Percentiles rank a stretch among this genome's conserved stretches.
These are phyloP conservation scores for Melipona beecheii DNA, from an alignment of 2,888 invertebrate species.

Conservation along the genomic window DNA sequence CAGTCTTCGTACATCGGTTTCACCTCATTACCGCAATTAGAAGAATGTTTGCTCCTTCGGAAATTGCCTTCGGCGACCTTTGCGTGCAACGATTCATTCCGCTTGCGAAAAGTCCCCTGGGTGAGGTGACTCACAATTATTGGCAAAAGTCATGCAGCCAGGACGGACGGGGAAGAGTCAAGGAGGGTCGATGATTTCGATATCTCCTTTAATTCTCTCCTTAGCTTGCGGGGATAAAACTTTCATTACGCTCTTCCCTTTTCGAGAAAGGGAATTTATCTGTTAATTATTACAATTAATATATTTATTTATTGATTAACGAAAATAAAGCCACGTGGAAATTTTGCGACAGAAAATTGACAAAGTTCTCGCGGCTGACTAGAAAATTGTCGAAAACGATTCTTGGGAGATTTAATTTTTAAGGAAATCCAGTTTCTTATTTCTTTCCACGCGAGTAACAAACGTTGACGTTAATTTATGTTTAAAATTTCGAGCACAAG, in stretches of 20 bases:
- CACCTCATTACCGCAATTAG: constrained; percentile 57
- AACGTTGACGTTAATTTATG: too few species aligned
- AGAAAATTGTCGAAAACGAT: too few species aligned
- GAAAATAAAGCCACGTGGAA: too few species aligned
- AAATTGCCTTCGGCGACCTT: constrained; percentile 63
- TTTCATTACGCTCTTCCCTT: not conserved
- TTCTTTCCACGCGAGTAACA: too few species aligned
- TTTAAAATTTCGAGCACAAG: too few species aligned
- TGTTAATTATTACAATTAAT: too few species aligned
- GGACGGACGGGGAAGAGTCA: constrained; percentile 31
- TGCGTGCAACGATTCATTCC: constrained; percentile 63
- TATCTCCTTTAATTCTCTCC: not conserved
- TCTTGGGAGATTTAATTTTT: too few species aligned
- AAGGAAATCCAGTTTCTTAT: too few species aligned
- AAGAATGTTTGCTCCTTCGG: constrained; percentile 52
- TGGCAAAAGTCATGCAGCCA: constrained; percentile 65
- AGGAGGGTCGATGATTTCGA: constrained; percentile 50
- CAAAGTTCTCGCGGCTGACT: too few species aligned
- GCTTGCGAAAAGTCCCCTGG: constrained; percentile 62
- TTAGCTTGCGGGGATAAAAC: not conserved
- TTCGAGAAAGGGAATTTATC: not conserved
- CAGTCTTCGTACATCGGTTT: not conserved
- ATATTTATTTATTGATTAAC: too few species aligned
- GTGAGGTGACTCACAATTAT: constrained; percentile 69
- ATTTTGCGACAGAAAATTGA: too few species aligned